A percentile compares a stretch with the other conserved stretches of the same genome.
These are phyloP conservation scores for Furcula furcula DNA, from an alignment of 2,888 invertebrate genomes.

Conservation along the genomic window DNA sequence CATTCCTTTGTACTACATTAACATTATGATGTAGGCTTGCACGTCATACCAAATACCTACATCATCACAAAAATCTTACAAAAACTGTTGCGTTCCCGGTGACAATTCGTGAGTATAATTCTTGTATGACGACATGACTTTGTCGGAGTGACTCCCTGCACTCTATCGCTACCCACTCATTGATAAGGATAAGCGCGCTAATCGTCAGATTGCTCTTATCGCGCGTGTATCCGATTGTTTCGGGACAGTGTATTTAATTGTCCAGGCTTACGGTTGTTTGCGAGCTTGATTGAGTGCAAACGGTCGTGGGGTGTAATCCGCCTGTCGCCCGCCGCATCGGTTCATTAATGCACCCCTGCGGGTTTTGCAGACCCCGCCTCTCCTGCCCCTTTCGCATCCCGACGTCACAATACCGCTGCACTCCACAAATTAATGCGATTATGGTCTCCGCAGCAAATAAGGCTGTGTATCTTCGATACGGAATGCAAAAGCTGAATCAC, in stretches of 20 bases:
- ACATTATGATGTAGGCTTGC: too few species aligned
- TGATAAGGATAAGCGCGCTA: conserved; percentile 50
- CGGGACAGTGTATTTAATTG: conserved; percentile 75
- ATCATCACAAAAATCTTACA: too few species aligned
- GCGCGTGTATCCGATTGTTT: conserved; percentile 70
- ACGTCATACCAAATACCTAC: too few species aligned
- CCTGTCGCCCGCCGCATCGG: conserved; percentile 73
- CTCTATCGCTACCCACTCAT: conserved; percentile 38
- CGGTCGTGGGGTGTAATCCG: conserved; percentile 76
- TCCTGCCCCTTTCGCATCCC: conserved; percentile 24
- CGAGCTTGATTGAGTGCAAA: conserved; percentile 80
- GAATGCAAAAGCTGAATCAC: conserved; percentile 2
- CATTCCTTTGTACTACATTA: too few species aligned
- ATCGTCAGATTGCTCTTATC: conserved; percentile 68
- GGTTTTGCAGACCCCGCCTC: conserved; percentile 29
- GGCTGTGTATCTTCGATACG: conserved; percentile 40
- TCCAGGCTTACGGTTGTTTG: conserved; percentile 75
- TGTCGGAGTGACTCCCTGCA: conserved; percentile 7
- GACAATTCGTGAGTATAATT: too few species aligned
- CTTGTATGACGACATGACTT: too few species aligned
- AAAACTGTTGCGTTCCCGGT: too few species aligned
- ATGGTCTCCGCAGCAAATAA: conserved; percentile 58
- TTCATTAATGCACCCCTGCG: conserved; percentile 74
- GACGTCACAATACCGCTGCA: conserved; percentile 59
- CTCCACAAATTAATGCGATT: conserved; percentile 77